phyloP scores from a whole-genome alignment of 2,888 invertebrate genomes.

The Cryptophagus acutangulus region DNA sequence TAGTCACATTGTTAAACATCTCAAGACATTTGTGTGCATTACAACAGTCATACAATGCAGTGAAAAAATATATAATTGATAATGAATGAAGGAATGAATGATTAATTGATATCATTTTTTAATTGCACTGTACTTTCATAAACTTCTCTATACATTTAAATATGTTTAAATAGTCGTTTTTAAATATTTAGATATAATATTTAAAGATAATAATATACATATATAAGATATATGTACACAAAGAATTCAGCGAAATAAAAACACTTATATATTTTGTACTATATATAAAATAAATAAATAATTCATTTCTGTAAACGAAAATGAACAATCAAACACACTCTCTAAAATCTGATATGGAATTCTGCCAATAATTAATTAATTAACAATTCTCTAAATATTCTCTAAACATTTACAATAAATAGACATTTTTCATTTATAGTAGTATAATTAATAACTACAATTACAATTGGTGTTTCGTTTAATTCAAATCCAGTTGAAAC shows the following conservation, averaged over 20 bases:
- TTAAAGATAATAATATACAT: constrained; percentile 11
- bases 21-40: constrained; percentile 33
- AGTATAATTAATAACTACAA: constrained; percentile 13
- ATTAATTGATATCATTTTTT: constrained; percentile 24
- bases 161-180: not conserved
- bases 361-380: no score
- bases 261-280: constrained; percentile 28
- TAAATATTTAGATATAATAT: not conserved
- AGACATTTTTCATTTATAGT: constrained; percentile 17
- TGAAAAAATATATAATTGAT: constrained; percentile 23
- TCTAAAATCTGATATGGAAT: no score
- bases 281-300: constrained; percentile 23
- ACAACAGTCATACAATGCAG: constrained; percentile 33
- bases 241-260: constrained; percentile 16
- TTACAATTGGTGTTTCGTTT: constrained; percentile 24
- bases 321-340: no score
- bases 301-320: no score
- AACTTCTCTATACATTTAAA: constrained; percentile 18
- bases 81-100: no score
- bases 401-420: constrained; percentile 24
- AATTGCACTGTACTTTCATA: constrained; percentile 29
- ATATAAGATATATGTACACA: constrained; percentile 19
- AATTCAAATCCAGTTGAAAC: constrained; percentile 14
- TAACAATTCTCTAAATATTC: no score
- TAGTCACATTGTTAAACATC: constrained; percentile 23